Evolutionary conservation across 2,113 vertebrate species (phyloP).

Genomic region (Otolemur garnettii): DNA sequence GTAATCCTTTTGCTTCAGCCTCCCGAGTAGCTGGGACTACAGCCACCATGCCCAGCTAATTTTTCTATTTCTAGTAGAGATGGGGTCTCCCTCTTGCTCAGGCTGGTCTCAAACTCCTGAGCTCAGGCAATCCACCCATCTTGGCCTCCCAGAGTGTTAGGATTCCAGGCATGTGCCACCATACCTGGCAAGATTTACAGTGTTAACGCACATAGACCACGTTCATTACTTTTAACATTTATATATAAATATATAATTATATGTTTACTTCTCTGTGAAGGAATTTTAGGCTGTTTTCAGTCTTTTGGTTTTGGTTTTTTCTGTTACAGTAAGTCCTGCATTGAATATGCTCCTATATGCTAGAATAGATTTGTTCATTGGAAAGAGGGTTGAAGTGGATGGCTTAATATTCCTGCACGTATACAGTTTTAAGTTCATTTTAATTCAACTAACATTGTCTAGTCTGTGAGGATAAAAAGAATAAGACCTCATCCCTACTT

Average conservation of each 20-base stretch:
- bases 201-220: neutral
- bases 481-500: neutral
- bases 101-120: no score
- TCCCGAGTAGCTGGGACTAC: no score
- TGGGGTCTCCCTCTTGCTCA: no score
- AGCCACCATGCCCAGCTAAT: no score
- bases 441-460: neutral
- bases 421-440: neutral
- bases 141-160: no score
- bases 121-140: no score
- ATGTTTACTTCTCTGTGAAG: neutral
- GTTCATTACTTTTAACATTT: constrained; percentile 42
- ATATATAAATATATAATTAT: constrained; percentile 6
- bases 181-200: no score
- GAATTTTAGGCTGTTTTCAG: constrained; percentile 15
- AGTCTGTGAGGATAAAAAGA: neutral
- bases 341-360: neutral
- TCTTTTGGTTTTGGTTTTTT: neutral
- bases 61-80: no score
- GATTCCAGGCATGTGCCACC: no score
- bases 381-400: constrained; percentile 30
- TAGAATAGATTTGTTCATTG: neutral
- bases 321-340: neutral
- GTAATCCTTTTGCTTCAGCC: no score
- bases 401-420: neutral